Base-by-base conservation (phyloP, 2,797 vertebrate species). In the Tragopan temminckii region DNA sequence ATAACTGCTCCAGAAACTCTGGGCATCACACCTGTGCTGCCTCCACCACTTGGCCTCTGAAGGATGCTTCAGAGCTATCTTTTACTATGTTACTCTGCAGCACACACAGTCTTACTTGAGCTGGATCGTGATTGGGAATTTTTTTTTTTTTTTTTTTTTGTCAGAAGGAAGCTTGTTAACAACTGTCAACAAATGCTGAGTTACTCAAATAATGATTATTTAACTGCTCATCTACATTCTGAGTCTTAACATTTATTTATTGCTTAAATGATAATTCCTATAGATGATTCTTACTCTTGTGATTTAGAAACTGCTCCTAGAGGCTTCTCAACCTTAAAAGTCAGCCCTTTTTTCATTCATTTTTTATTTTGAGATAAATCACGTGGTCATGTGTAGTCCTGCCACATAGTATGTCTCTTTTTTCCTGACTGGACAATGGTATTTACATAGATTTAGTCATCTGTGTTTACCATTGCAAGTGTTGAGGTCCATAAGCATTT, bases 261-360 rank as follows among this genome's bases (percentile, higher is more conserved):
- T 71, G 31, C 25, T 87, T 89, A 4, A 14, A 14, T 6, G 59
- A 29, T 53, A 68, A 43, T 11, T 85, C 15, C 13, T 35, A 8
- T 43, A 43, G 9, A 20, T 46, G 50, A 29, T 77, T 79, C 23
- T 84, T 94, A 66, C 62, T n/a, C 13, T 48, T 76, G 17, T 70
- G 36, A 52, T 87, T 92, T 77, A 81, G 40, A 50, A 59, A 36
- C 10, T 80, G 7, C 33, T 74, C 21, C 21, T 77, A 76, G 6
- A 24, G 31, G 66, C 66, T 82, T 24, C 61, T 92, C 19, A 33
- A 1, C 55, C 11, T 57, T 78, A 38, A 64, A 78, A 80, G 71
- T 63, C 24, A 70, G 3, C 13, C 40, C 31, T 70, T 84, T 81
- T 13, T 1, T 1, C 3, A 0, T 3, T 17, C 13, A 1, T 15